Base-by-base conservation (phyloP, 2,888 invertebrate species). In the Cosmorhoe ocellata region DNA sequence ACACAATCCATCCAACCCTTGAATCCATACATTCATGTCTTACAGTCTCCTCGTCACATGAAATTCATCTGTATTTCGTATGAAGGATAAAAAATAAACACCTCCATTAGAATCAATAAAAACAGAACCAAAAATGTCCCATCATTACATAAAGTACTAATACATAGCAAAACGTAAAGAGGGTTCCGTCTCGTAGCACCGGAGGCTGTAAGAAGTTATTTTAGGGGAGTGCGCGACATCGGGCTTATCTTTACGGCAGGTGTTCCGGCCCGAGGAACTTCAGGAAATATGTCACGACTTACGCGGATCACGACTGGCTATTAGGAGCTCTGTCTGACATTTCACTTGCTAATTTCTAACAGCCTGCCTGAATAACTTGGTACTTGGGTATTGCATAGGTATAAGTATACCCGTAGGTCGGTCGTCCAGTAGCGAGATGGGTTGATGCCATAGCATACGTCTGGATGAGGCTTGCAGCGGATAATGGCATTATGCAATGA, bases 181-280 rank as follows among this genome's bases (percentile, higher is more conserved):
- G 77, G 76, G 71, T 63, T 70, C 58, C 74, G 84, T 86, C 81
- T 84, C 81, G 76, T 83, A 76, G 84, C 82, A 77, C 86, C 87
- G 88, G 84, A 84, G 87, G 89, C 85, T 81, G 82, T 88, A 86
- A 87, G 86, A 88, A 87, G 87, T 89, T 88, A 89, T 87, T 89
- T 87, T 84, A 88, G 87, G 89, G 86, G 87, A 78, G 84, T 85
- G 85, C 85, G 82, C 82, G 84, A 78, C 84, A 82, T 85, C 85
- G 71, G 76, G 89, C 89, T 90, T 90, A 90, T 90, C 90, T 90
- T 89, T 89, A 89, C 87, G 86, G 86, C 89, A 90, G 90, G 88
- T 89, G 86, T 84, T 83, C 85, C 80, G 74, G 71, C 69, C 76
- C 76, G 77, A 74, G 87, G 88, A 90, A 90, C 89, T 89, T 89